Percentiles rank a stretch among this genome's conserved stretches.
Evolutionary conservation across 2,113 vertebrate species (phyloP).

Genomic region (Mus pahari): DNA sequence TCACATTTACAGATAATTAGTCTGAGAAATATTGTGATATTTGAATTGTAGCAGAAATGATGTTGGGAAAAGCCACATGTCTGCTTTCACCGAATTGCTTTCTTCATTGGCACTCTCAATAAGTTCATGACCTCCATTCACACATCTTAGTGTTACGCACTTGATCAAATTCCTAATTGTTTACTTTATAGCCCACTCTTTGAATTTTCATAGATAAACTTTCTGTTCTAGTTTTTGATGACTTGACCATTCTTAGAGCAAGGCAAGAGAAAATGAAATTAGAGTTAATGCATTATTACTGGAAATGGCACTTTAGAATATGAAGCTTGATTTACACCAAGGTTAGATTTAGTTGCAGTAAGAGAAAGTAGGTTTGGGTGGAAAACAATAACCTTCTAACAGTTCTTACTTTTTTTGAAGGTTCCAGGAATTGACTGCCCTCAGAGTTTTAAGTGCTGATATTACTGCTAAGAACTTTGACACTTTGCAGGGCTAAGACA

Average conservation of each 20-base stretch:
- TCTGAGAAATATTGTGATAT: constrained; percentile 80
- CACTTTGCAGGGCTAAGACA: neutral
- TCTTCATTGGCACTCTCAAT: constrained; percentile 17
- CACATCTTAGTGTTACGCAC: neutral
- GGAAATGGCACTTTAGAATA: constrained; percentile 64
- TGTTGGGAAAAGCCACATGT: neutral
- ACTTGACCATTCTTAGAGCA: constrained; percentile 54
- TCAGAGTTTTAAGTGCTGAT: neutral
- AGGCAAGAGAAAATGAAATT: neutral
- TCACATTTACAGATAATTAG: constrained; percentile 80
- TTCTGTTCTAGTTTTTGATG: constrained; percentile 53
- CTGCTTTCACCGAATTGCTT: neutral
- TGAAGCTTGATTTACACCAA: constrained; percentile 63
- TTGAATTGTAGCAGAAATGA: constrained; percentile 42
- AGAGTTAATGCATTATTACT: constrained; percentile 16
- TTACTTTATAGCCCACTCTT: constrained; percentile 34
- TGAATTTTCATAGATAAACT: constrained; percentile 25
- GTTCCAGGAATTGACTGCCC: neutral
- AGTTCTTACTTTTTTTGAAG: neutral
- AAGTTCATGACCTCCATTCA: constrained; percentile 12
- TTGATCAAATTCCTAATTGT: constrained; percentile 20
- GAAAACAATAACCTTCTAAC: constrained; percentile 45
- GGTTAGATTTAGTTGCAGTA: neutral
- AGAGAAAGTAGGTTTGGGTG: constrained; percentile 31
- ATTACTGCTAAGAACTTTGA: neutral